Percentiles rank a stretch among this genome's conserved stretches.
phyloP scores from a whole-genome alignment of 2,113 vertebrate species.

The Silurus meridionalis region DNA sequence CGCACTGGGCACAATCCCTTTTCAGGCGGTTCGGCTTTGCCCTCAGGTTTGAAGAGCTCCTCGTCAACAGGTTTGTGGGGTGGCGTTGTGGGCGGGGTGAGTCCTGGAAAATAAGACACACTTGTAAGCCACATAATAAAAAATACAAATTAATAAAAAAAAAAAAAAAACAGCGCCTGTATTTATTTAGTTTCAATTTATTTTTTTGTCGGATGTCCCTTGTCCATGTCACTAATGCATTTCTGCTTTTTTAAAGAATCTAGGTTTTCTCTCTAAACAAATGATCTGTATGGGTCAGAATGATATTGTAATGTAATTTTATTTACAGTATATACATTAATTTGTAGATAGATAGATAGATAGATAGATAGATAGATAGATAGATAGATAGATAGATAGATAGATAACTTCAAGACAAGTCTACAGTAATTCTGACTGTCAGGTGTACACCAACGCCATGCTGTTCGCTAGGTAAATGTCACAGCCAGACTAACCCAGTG shows the following conservation, averaged over 20 bases:
- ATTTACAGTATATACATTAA: too few relatives aligned
- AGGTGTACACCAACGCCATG: not conserved
- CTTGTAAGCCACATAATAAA: not conserved
- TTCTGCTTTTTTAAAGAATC: not conserved
- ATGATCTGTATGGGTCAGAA: not conserved
- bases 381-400: not conserved
- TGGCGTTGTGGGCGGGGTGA: conserved; percentile 94
- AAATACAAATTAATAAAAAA: not conserved
- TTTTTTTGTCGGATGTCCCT: not conserved
- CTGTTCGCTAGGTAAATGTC: conserved; percentile 17
- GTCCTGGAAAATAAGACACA: conserved; percentile 72
- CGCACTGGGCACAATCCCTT: conserved; percentile 63
- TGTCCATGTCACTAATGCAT: not conserved
- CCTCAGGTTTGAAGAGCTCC: conserved; percentile 91
- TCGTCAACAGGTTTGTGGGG: conserved; percentile 93
- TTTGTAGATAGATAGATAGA: too few relatives aligned
- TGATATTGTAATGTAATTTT: too few relatives aligned
- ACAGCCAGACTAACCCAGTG: not conserved
- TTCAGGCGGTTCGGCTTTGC: conserved; percentile 64
- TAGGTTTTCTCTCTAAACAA: not conserved
- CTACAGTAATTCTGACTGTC: not conserved
- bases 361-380: too few relatives aligned
- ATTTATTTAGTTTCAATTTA: not conserved
- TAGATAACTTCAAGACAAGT: not conserved
- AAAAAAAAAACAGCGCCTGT: not conserved